phyloP scores from a whole-genome alignment of 2,113 vertebrate genomes.

The Cyphomyrus discorhynchus region DNA sequence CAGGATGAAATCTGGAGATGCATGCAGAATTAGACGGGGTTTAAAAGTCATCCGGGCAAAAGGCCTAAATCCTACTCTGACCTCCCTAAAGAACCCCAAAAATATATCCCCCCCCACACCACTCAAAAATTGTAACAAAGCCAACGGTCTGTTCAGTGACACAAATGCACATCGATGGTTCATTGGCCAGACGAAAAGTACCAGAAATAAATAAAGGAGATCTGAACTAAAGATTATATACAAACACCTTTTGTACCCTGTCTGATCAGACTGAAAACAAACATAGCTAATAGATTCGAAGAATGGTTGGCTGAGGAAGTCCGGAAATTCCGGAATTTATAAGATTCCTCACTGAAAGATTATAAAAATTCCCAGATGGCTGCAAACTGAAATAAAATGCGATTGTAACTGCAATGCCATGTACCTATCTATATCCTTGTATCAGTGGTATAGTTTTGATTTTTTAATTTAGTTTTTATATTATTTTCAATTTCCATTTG shows the following conservation, averaged over 20 bases:
- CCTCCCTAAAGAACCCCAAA: background rate
- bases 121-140: background rate
- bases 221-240: background rate
- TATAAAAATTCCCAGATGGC: background rate
- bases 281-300: background rate
- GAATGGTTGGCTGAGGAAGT: too few relatives aligned
- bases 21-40: background rate
- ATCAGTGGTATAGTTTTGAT: background rate
- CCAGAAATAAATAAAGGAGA: background rate
- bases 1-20: background rate
- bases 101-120: background rate
- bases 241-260: background rate
- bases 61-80: background rate
- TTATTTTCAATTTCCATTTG: background rate
- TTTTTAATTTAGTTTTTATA: background rate
- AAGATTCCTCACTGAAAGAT: background rate
- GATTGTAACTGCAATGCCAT: too few relatives aligned
- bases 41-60: background rate
- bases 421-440: background rate
- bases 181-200: background rate
- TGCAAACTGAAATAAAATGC: background rate
- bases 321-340: too few relatives aligned
- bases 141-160: background rate
- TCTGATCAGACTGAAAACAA: background rate
- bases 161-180: background rate